Base-by-base conservation (phyloP, 2,888 invertebrate species). In the Bombyx huttoni region DNA sequence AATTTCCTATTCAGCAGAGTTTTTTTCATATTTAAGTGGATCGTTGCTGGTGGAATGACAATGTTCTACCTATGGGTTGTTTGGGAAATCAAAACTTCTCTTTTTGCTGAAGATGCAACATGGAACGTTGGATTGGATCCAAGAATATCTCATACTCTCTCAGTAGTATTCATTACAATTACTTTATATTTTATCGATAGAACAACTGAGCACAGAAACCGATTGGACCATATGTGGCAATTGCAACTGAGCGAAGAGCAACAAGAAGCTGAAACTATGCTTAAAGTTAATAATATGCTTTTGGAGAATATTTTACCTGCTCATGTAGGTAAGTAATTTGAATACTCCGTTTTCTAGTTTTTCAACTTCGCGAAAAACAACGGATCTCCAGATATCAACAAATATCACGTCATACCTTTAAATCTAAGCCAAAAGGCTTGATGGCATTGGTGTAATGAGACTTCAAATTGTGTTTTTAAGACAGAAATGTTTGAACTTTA, bases 221-320 rank as follows among this genome's bases (percentile, higher is more conserved):
- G 98, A 65, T 89, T 98, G 59, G 97, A 98, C 73, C 95, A 94
- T 68, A 89, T 93, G 62, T 91, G 89, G 89, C 86, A 89, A 73
- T 71, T 79, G 52, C 85, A 97, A 68, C 85, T 94, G 34, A 93
- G 94, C 63, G 91, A 92, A 60, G 97, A 98, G 70, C 95, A 96
- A 76, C 91, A 93, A 59, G 94, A 97, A 76, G 96, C 96, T 0
- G 91, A 94, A 62, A 92, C 93, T n/a, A 95, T 94, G 74, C 92
- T 96, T 58, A 93, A 93, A 63, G 94, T 97, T 0, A 98, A 98
- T 77, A 95, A 94, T 66, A 92, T 96, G 79, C 88, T 98, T 46
- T 89, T 98, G 46, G 93, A 96, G 68, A 98, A 98, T 74, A 98
- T 98, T 68, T 87, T 98, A 46, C 98, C 98, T 0, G 92, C 92